Conservation (phyloP, 2,113 vertebrate genomes). For the Fulmarus glacialis region DNA sequence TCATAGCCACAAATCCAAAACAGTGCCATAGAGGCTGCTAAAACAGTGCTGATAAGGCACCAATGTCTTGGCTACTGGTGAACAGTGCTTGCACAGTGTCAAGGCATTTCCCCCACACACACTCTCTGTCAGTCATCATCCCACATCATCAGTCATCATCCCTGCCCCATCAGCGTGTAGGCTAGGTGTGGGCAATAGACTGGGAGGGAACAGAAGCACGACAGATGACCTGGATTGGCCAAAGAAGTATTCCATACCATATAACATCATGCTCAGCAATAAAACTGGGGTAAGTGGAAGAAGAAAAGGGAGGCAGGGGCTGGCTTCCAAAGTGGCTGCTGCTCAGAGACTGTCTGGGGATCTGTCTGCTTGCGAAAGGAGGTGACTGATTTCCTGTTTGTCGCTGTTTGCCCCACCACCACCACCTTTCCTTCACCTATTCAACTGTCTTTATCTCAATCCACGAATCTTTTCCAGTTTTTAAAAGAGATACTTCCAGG, state of each 20-base stretch:
- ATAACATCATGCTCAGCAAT: neutral
- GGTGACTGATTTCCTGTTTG: rapidly evolving
- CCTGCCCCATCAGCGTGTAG: neutral
- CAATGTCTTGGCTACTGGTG: neutral
- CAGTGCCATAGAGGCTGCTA: too few species aligned
- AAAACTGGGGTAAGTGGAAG: neutral
- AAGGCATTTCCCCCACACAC: too few species aligned
- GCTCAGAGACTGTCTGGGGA: neutral
- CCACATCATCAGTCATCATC: neutral
- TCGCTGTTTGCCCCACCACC: neutral
- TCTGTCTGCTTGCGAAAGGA: neutral
- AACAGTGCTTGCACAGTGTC: rapidly evolving
- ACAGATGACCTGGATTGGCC: neutral
- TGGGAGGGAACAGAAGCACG: rapidly evolving
- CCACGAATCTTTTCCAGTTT: neutral
- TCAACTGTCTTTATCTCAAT: neutral
- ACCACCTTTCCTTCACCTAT: neutral
- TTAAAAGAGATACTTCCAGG: neutral
- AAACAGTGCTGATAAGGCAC: neutral
- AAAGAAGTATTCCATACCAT: neutral
- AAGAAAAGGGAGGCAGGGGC: neutral
- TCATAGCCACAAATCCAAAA: too few species aligned
- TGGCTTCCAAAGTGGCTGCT: neutral
- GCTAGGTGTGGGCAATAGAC: neutral
- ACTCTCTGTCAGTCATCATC: neutral